Percentiles rank a stretch among this genome's conserved stretches.
These are phyloP conservation scores for Anthopleura xanthogrammica DNA, from an alignment of 92 coral and sea anemone species.

Conservation along the genomic window DNA sequence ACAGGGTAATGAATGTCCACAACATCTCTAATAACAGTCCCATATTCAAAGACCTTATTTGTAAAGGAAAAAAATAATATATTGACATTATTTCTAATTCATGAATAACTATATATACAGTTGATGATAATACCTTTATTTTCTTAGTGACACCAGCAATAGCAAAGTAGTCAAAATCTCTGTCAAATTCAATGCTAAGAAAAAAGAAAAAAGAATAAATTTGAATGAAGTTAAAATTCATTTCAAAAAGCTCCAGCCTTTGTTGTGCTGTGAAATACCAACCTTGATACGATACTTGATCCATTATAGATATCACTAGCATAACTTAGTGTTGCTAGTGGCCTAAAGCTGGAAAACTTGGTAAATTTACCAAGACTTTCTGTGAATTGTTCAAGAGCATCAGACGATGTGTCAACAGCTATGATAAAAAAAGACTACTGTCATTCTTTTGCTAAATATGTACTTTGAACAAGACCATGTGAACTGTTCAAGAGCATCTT, in stretches of 20 bases:
- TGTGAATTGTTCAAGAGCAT: slow-evolving; percentile 90
- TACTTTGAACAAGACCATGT: no score
- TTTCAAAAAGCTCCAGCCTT: no score
- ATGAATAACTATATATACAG: background rate
- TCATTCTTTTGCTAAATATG: background rate
- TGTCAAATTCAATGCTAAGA: slow-evolving; percentile 89
- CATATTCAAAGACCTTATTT: slow-evolving; percentile 91
- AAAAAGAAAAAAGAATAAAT: slow-evolving; percentile 1
- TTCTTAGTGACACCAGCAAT: slow-evolving; percentile 98
- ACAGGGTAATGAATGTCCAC: slow-evolving; percentile 97
- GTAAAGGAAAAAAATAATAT: background rate
- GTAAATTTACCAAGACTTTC: slow-evolving; percentile 96
- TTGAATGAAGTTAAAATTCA: background rate
- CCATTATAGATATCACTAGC: slow-evolving; percentile 96
- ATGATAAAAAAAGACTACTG: background rate
- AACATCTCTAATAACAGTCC: slow-evolving; percentile 93
- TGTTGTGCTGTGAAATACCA: no score
- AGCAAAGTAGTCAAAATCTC: slow-evolving; percentile 97
- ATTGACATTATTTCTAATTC: background rate
- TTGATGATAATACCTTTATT: slow-evolving; percentile 65
- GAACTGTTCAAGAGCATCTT: no score
- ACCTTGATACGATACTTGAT: slow-evolving; percentile 98
- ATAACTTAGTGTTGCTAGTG: slow-evolving; percentile 91
- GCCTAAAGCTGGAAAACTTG: slow-evolving; percentile 94
- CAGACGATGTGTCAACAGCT: slow-evolving; percentile 31